phyloP scores from a whole-genome alignment of 2,888 invertebrate genomes.

The Lithophane socia region DNA sequence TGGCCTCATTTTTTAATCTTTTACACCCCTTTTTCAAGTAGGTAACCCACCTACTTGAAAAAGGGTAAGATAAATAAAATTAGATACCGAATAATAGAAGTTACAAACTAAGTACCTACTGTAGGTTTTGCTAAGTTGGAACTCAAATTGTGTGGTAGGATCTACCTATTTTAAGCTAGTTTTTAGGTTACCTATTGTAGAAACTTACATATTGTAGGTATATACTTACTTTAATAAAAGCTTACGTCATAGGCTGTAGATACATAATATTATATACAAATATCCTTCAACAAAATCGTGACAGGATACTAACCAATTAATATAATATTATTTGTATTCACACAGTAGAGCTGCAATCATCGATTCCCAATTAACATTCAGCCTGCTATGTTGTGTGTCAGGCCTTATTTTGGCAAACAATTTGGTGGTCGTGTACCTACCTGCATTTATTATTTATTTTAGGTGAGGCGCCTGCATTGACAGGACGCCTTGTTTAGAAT shows the following conservation, averaged over 20 bases:
- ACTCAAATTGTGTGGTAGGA: no score
- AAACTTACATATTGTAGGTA: no score
- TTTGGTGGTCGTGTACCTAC: constrained; percentile 41
- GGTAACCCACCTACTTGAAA: no score
- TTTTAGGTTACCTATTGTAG: no score
- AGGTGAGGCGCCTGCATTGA: constrained; percentile 26
- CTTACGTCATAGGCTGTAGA: background rate
- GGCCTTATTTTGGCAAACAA: constrained; percentile 52
- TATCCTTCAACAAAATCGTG: constrained; percentile 38
- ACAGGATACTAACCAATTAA: constrained; percentile 64
- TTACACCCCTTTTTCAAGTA: background rate
- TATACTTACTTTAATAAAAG: background rate
- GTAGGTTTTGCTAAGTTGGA: no score
- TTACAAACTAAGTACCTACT: no score
- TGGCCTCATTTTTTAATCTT: background rate
- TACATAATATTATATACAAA: background rate
- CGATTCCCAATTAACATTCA: constrained; percentile 55
- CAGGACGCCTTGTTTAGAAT: constrained; percentile 17
- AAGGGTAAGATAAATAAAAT: background rate
- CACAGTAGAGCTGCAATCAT: constrained; percentile 51
- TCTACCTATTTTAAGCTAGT: no score
- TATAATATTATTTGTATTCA: constrained; percentile 64
- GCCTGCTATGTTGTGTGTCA: constrained; percentile 32
- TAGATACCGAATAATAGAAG: background rate
- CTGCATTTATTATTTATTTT: constrained; percentile 41